Evolutionary conservation across 2,888 invertebrate species (phyloP), one percentile per base, ranked within the genome.

Genomic region (Minunthozetes semirufus): DNA sequence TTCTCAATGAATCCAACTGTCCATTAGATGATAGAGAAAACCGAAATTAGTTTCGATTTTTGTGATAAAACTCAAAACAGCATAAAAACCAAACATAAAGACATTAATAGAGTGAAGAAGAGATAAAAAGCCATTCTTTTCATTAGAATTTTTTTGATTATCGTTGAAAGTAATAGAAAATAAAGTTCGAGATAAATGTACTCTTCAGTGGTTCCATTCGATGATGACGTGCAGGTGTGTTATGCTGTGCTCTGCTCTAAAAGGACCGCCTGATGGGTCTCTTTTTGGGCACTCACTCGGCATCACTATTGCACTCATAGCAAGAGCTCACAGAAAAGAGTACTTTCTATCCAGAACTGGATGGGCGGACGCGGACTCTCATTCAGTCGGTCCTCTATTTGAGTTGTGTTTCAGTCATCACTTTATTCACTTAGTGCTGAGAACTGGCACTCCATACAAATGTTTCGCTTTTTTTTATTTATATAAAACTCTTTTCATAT

Each of bases 181-280:
- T n/a, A 50, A 19, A 50, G 33, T 33, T 11, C 8, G 56, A 13
- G 8, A 25, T 56, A 56, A 22, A 56, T 56, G 22, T 22, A 22
- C 22, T 56, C 25, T 33, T 63, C 63, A 63, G 33, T 63, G 27
- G 63, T 63, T 63, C 63, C 63, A 63, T 63, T 63, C 33, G 63
- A 19, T 63, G 63, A 63, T 22, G 19, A 53, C 53, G 53, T 25
- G 38, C 33, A 38, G 29, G 63, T 63, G 63, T 63, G 63, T 63
- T 19, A 17, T 22, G 19, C 1, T 56, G 33, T 22, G 25, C 63
- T 17, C 33, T 63, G 17, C 56, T 56, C 25, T 56, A 56, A 63
- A 63, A 63, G 63, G 63, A 63, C 63, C 63, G 63, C 63, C 63
- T 63, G 63, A 63, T 63, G 63, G 29, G 63, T 63, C 63, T 33